These are phyloP conservation scores for Sinocyclocheilus maitianheensis DNA, from an alignment of 2,113 vertebrate genomes.

Conservation along the genomic window DNA sequence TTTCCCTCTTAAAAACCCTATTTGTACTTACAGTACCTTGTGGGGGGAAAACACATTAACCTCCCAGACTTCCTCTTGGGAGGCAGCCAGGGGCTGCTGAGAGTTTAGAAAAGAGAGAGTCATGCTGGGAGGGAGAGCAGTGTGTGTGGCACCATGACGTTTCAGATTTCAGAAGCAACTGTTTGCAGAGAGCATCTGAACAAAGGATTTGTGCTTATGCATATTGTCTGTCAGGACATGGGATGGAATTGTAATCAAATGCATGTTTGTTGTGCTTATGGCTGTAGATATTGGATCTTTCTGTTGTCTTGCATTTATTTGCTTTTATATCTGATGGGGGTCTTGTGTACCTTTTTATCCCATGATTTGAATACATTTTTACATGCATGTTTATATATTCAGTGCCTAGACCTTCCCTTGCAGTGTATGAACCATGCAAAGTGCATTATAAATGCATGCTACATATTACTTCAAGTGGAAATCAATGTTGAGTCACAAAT, in stretches of 20 bases:
- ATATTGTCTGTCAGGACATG: not conserved
- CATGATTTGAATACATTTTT: not conserved
- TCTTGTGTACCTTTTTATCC: constrained; percentile 2
- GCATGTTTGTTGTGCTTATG: constrained; percentile 27
- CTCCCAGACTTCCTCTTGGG: constrained; percentile 57
- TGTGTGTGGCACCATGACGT: constrained; percentile 25
- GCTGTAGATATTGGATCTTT: constrained; percentile 6
- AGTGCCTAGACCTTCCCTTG: not conserved
- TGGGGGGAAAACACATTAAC: constrained; percentile 55
- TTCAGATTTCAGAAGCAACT: constrained; percentile 17
- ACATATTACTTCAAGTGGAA: not conserved
- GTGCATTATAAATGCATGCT: not conserved
- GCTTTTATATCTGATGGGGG: constrained; percentile 6
- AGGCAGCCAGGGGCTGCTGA: constrained; percentile 43
- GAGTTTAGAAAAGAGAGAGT: constrained; percentile 22
- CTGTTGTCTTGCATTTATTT: not conserved
- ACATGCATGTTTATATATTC: not conserved
- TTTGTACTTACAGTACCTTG: constrained; percentile 51
- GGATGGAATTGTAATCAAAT: constrained; percentile 11
- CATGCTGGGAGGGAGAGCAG: constrained; percentile 5
- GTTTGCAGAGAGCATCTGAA: constrained; percentile 11
- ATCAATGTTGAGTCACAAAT: not conserved
- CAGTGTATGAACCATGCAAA: not conserved
- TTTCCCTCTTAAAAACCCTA: constrained; percentile 49
- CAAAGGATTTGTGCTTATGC: constrained; percentile 34